Evolutionary conservation across 2,113 vertebrate genomes (phyloP), one percentile per base, ranked within the genome.

Genomic region (Datnioides undecimradiatus): DNA sequence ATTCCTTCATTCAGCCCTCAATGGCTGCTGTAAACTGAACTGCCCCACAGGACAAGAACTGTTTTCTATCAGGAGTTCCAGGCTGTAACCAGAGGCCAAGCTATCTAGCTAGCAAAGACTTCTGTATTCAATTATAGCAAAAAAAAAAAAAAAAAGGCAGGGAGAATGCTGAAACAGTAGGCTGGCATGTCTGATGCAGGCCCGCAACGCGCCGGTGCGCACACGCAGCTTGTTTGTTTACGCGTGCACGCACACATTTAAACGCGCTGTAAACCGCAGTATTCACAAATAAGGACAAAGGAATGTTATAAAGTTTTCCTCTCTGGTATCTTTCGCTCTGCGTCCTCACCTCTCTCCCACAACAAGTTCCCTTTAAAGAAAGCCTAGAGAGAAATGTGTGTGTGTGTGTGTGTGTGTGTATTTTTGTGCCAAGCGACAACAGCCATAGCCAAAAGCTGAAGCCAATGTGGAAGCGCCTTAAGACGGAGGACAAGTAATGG

Each of bases 111-210:
- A 75, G 81, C 74, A 45, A 74, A 67, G 49, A 77, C 88, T 82
- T 88, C 86, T 92, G 91, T 84, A 57, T 90, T 93, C 82, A 93
- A 88, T 92, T 91, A 93, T 58, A 73, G 76, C 60, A 36, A 74
- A 46, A 73, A 82, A 89, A n/a, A n/a, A n/a, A n/a, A n/a, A n/a
- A n/a, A n/a, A n/a, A n/a, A n/a, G n/a, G 72, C 80, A 73, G 58
- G 73, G 68, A 52, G 79, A 86, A 86, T 63, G 74, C 82, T 76
- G 75, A 86, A 86, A 72, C 77, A 82, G 87, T 83, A 88, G 81
- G 73, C 85, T 88, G 82, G 84, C 85, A 84, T 80, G 85, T 69
- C 59, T 68, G 60, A 86, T 71, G 75, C 49, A 77, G 82, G 67
- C 65, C 76, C 41, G 57, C 51, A 79, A 51, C 21, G 0, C 40